Evolutionary conservation across 2,113 vertebrate species (phyloP).

Genomic region (Embiotoca jacksoni): DNA sequence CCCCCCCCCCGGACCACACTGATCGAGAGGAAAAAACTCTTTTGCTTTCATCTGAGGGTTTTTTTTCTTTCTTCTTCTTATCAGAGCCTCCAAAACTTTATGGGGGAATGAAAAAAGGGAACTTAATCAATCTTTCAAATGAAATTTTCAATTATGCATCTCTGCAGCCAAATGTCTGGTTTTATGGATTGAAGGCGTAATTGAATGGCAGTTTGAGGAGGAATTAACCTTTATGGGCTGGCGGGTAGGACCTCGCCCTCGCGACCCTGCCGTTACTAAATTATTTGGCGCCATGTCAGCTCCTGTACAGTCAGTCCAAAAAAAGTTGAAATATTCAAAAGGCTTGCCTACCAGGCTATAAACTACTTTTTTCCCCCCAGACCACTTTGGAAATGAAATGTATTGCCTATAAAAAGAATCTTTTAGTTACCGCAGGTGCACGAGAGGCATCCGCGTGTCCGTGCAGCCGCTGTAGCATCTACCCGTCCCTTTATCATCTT

Average conservation of each 20-base stretch:
- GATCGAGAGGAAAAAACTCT: slow-evolving; percentile 7
- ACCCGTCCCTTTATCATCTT: too few relatives aligned
- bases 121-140: slow-evolving; percentile 67
- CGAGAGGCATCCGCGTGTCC: not conserved
- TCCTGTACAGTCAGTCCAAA: slow-evolving; percentile 32
- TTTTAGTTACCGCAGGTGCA: not conserved
- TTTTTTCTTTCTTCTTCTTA: not conserved
- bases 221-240: slow-evolving; percentile 78
- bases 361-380: not conserved
- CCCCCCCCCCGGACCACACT: slow-evolving; percentile 6
- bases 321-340: slow-evolving; percentile 53
- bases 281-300: slow-evolving; percentile 66
- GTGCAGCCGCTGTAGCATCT: not conserved
- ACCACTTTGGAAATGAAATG: slow-evolving; percentile 14
- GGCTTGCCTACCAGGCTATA: not conserved
- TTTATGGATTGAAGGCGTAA: slow-evolving; percentile 70
- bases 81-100: slow-evolving; percentile 52
- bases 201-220: slow-evolving; percentile 71
- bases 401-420: slow-evolving; percentile 9
- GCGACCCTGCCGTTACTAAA: slow-evolving; percentile 68
- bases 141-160: slow-evolving; percentile 58
- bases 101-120: slow-evolving; percentile 12
- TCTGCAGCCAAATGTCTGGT: slow-evolving; percentile 67
- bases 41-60: slow-evolving; percentile 19
- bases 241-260: slow-evolving; percentile 42